phyloP scores from a whole-genome alignment of 2,888 invertebrate species.

The Aphodius granarius region DNA sequence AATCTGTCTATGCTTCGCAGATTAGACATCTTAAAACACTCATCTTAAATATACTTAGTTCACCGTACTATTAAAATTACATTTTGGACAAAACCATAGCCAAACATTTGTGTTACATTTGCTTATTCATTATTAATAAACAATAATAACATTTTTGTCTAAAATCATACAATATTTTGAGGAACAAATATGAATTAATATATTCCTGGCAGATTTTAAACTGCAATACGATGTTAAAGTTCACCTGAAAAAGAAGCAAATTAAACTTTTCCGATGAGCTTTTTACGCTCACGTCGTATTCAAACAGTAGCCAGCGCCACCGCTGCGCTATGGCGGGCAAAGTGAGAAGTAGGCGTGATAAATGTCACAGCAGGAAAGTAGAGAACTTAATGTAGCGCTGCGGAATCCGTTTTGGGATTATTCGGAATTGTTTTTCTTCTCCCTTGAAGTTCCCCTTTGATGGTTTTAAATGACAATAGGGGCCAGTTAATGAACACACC shows the following conservation, averaged over 20 bases:
- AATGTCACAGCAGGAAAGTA: neutral
- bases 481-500: constrained; percentile 20
- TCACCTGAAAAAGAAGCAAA: neutral
- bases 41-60: too few relatives aligned
- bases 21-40: too few relatives aligned
- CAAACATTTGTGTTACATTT: too few relatives aligned
- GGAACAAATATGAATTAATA: too few relatives aligned
- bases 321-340: neutral
- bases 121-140: too few relatives aligned
- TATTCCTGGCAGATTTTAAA: too few relatives aligned
- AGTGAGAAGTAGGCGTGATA: neutral
- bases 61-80: too few relatives aligned
- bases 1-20: too few relatives aligned
- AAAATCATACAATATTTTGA: too few relatives aligned
- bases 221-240: too few relatives aligned
- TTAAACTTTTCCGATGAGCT: neutral
- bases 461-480: constrained; percentile 21
- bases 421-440: constrained; percentile 21
- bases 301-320: neutral
- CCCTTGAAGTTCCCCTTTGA: constrained; percentile 20
- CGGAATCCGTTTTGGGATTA: neutral
- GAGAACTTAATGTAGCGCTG: constrained; percentile 10
- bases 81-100: too few relatives aligned
- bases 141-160: too few relatives aligned
- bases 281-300: neutral